Evolutionary conservation across 2,113 vertebrate species (phyloP), one percentile per base, ranked within the genome.

Genomic region (Apodemus speciosus): DNA sequence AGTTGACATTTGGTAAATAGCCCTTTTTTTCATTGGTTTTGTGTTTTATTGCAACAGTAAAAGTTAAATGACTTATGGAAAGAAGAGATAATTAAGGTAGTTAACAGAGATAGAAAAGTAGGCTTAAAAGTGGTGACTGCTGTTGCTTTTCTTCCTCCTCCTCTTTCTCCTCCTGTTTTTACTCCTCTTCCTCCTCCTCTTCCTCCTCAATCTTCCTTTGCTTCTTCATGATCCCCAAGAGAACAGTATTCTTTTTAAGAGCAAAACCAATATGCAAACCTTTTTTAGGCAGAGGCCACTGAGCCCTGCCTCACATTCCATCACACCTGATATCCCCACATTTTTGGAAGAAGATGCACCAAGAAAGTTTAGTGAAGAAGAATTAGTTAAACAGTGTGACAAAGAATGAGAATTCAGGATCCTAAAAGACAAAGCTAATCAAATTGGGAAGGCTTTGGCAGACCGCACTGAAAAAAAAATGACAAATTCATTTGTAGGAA

Each of bases 101-200:
- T 90, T 84, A 88, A 76, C 30, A 15, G 51, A 91, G 69, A 93
- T 35, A 69, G 71, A 84, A 97, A 91, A 43, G 40, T 11, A 64
- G 16, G 27, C 56, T 43, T 0, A 2, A 60, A 23, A 16, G 25
- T 60, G 23, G n/a, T 27, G n/a, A 14, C 27, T 60, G 79, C 23
- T 30, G 6, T 25, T 84, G 8, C 40, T 76, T 15, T 14, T 16
- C 72, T 25, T 75, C 40, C 21, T 73, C 38, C 21, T 13, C 21
- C 21, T 81, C 13, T 6, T 3, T 2, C 21, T 13, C 76, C 9
- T 56, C 49, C 16, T 79, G 9, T 21, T 23, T 9, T 7, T 38
- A 6, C n/a, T 23, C 35, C 32, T 79, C 46, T 4, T 43, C 4
- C 11, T 27, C 38, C n/a, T 58, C 30, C 7, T 9, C 43, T 20